Evolutionary conservation across 1,140 invertebrate species (phyloP).

Genomic region (Aporrectodea caliginosa): DNA sequence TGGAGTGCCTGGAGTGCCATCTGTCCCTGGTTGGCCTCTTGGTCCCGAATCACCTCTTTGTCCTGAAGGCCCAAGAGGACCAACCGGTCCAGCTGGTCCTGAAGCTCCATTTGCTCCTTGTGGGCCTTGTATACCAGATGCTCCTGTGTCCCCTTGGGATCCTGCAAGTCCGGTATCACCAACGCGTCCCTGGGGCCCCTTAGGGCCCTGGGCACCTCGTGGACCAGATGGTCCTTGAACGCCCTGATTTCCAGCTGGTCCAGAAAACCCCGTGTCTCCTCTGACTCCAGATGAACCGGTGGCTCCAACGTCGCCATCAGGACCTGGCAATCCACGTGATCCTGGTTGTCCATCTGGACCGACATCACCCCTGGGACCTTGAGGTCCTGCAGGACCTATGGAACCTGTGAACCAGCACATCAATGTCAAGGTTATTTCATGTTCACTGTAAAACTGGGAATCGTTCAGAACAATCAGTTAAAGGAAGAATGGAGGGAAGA

Average conservation of each 20-base stretch:
- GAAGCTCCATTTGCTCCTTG: slow-evolving; percentile 8
- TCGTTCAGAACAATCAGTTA: too few species aligned
- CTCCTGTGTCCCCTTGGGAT: not conserved
- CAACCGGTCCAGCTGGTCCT: not conserved
- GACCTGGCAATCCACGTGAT: not conserved
- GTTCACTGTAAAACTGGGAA: too few species aligned
- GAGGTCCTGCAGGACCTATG: slow-evolving; percentile 8
- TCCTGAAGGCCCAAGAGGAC: slow-evolving; percentile 1
- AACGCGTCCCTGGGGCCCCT: not conserved
- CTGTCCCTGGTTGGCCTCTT: not conserved
- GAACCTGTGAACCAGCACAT: too few species aligned
- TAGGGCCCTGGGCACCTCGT: slow-evolving; percentile 1
- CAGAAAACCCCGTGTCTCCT: slow-evolving; percentile 11
- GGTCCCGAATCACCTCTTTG: slow-evolving; percentile 1
- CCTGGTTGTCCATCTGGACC: slow-evolving; percentile 14
- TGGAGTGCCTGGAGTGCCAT: not conserved
- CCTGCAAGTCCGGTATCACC: slow-evolving; percentile 17
- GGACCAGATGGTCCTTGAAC: slow-evolving; percentile 7
- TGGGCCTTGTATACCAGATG: not conserved
- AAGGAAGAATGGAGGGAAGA: too few species aligned
- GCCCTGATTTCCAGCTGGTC: slow-evolving; percentile 9
- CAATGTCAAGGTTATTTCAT: too few species aligned
- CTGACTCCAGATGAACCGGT: slow-evolving; percentile 5
- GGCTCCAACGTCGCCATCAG: not conserved
- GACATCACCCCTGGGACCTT: not conserved